phyloP scores from a whole-genome alignment of 2,888 invertebrate genomes.

The Chloroclysta siterata region DNA sequence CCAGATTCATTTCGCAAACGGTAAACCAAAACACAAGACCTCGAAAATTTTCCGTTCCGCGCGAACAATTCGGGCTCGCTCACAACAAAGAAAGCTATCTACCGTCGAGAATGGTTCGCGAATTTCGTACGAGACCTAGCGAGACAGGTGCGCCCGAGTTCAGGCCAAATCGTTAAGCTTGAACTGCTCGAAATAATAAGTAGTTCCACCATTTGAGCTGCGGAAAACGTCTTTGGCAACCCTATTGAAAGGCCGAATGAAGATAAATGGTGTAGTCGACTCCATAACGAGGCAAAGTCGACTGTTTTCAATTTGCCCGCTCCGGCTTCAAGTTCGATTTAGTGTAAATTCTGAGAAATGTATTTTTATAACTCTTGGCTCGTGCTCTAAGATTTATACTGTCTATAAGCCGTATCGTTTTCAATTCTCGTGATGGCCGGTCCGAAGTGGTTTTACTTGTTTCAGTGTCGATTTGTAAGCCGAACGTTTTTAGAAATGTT shows the following conservation, averaged over 20 bases:
- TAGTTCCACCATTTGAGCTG: conserved; percentile 80
- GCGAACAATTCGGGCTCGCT: conserved; percentile 28
- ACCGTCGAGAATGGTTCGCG: conserved; percentile 13
- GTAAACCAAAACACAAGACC: conserved; percentile 28
- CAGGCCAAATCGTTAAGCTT: conserved; percentile 77
- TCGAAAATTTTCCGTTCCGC: conserved; percentile 22
- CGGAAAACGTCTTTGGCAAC: conserved; percentile 78
- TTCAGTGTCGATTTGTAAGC: conserved; percentile 24
- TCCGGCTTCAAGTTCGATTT: conserved; percentile 68
- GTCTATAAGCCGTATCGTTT: conserved; percentile 43
- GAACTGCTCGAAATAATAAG: conserved; percentile 81
- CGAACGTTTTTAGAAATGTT: conserved; percentile 16
- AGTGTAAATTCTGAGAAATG: conserved; percentile 68
- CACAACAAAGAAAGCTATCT: conserved; percentile 37
- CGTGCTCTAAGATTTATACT: conserved; percentile 41
- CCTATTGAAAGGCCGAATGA: conserved; percentile 81
- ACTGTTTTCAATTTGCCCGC: conserved; percentile 81
- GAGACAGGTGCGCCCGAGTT: conserved; percentile 68
- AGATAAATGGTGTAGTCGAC: conserved; percentile 80
- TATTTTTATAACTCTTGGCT: conserved; percentile 46
- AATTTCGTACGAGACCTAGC: conserved; percentile 29
- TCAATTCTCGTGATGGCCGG: conserved; percentile 41
- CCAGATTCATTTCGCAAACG: conserved; percentile 15
- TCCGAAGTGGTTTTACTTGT: conserved; percentile 38
- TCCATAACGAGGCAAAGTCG: conserved; percentile 79